Evolutionary conservation across 2,888 invertebrate genomes (phyloP), one percentile per base, ranked within the genome.

Genomic region (Volucella inanis): DNA sequence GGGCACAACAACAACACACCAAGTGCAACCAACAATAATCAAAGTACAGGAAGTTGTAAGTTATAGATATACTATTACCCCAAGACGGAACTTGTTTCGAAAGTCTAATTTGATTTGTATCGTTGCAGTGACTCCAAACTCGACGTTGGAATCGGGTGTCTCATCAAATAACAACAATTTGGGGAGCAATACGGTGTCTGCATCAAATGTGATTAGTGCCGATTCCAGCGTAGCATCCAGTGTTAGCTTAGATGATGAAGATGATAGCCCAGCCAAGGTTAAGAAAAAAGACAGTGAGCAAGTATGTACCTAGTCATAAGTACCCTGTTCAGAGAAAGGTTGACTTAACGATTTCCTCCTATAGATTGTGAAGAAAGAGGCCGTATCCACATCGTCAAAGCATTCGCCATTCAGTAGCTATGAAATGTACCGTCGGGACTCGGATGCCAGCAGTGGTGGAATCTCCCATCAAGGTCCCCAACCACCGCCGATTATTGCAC

Each of bases 1-100:
- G 95, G 95, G 67, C 94, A 96, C 90, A 96, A 96, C 90, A 96
- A 96, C 91, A 96, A 96, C 91, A 96, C 96, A 54, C 96, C 95
- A 22, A 96, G 95, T 90, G 96, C 95, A 72, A 96, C 96, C 79
- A 95, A 94, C 89, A 96, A 95, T 91, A 95, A 95, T 91, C 94
- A 93, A 89, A 94, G 90, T 87, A 90, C 91, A 61, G 92, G 92
- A 88, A 92, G 90, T 80, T 89, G 92, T 92, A 92, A 90, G 90
- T 88, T 52, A 52, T 31, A 18, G 9, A 8, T 14, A 22, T 15
- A 9, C 1, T n/a, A 10, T 8, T 2, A 2, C 31, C n/a, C 18
- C 18, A 22, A 22, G 0, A 22, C 2, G 18, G 18, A 22, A 22
- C 18, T 14, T 3, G 41, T 11, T 14, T 14, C n/a, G 0, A 43